These are phyloP conservation scores for Xestia ashworthii DNA, from an alignment of 2,888 invertebrate genomes.

Conservation along the genomic window DNA sequence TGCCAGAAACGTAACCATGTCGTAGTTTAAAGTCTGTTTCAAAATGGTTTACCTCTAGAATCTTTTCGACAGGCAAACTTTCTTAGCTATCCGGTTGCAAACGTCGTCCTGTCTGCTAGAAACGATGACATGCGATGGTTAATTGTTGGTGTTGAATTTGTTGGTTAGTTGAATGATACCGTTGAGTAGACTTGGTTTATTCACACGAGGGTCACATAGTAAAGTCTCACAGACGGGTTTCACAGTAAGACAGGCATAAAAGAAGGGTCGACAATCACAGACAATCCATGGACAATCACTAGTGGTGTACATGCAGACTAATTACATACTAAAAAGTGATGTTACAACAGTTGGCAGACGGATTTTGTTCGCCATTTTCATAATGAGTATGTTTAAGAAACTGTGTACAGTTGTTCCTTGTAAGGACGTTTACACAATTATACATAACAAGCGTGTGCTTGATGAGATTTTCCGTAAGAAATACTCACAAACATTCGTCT, in stretches of 20 bases:
- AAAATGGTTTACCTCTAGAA: background rate
- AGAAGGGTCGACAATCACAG: too few species aligned
- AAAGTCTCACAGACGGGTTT: too few species aligned
- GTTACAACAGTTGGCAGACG: too few species aligned
- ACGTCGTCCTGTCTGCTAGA: background rate
- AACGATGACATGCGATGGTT: background rate
- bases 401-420: background rate
- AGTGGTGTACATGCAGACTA: too few species aligned
- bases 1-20: background rate
- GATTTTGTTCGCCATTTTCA: rapidly evolving
- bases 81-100: background rate
- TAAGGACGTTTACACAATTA: background rate
- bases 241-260: too few species aligned
- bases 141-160: too few species aligned
- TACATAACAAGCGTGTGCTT: background rate
- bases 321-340: too few species aligned
- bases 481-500: background rate
- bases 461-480: background rate
- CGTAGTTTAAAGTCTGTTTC: background rate
- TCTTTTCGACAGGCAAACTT: background rate
- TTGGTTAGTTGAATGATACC: too few species aligned
- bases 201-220: too few species aligned
- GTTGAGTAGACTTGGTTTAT: too few species aligned
- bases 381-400: background rate
- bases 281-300: too few species aligned